phyloP scores from a whole-genome alignment of 1,140 invertebrate genomes.

The Panagrolaimus sp. region DNA sequence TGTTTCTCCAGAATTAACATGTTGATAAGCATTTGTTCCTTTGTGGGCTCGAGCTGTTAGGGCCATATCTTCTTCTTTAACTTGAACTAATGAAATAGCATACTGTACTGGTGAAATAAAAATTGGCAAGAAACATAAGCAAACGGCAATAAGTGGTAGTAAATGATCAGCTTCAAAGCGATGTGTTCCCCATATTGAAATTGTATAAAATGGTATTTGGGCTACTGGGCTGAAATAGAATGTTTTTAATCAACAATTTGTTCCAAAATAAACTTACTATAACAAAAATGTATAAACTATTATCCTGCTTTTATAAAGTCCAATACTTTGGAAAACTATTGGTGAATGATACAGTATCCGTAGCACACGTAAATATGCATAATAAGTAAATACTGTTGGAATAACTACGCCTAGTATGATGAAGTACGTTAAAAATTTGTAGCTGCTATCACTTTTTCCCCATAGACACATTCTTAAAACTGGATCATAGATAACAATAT shows the following conservation, averaged over 20 bases:
- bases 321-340: constrained; percentile 56
- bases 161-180: constrained; percentile 23
- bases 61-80: constrained; percentile 58
- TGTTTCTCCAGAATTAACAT: neutral
- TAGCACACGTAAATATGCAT: constrained; percentile 56
- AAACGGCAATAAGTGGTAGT: constrained; percentile 46
- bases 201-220: constrained; percentile 52
- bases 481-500: constrained; percentile 57
- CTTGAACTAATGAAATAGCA: constrained; percentile 51
- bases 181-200: constrained; percentile 42
- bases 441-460: constrained; percentile 51
- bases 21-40: constrained; percentile 10
- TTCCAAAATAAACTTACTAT: constrained; percentile 35
- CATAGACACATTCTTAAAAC: constrained; percentile 43
- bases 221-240: constrained; percentile 50
- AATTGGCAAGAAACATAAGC: constrained; percentile 46
- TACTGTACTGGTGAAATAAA: constrained; percentile 54
- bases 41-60: constrained; percentile 53
- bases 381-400: constrained; percentile 48
- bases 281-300: constrained; percentile 53
- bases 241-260: neutral
- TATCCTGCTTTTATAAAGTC: constrained; percentile 56
- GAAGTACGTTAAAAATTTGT: constrained; percentile 56
- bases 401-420: constrained; percentile 54
- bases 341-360: constrained; percentile 55